phyloP scores from a whole-genome alignment of 2,888 invertebrate species.

The Cotesia congregata region DNA sequence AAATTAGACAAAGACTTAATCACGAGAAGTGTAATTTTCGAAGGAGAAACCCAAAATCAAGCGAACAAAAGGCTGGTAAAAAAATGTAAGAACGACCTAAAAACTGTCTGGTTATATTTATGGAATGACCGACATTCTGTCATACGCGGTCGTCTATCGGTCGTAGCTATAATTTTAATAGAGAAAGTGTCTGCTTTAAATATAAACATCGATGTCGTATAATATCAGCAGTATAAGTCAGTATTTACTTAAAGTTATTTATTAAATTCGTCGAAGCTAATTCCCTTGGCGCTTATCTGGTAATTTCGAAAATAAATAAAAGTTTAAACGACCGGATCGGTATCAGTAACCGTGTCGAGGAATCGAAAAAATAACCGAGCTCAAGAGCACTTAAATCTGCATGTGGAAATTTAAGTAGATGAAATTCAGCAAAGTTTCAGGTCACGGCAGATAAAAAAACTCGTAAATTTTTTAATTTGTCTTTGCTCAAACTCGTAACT shows the following conservation, averaged over 20 bases:
- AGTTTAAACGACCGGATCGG: neutral
- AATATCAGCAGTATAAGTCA: neutral
- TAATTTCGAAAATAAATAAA: neutral
- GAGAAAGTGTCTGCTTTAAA: slow-evolving; percentile 1
- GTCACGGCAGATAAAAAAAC: neutral
- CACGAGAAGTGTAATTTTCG: neutral
- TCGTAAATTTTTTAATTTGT: neutral
- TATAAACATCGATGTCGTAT: neutral
- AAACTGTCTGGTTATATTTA: neutral
- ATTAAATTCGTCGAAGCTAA: neutral
- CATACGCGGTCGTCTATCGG: neutral
- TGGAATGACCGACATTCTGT: neutral
- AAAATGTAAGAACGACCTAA: neutral
- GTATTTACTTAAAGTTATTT: neutral
- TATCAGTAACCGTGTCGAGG: neutral
- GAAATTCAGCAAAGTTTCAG: neutral
- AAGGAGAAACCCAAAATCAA: neutral
- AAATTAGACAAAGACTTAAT: neutral
- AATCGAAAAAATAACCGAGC: neutral
- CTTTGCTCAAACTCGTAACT: neutral
- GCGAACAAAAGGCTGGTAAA: neutral
- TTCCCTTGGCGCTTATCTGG: neutral
- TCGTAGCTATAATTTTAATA: neutral
- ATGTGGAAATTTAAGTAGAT: neutral
- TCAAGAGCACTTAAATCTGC: neutral